phyloP scores from a whole-genome alignment of 2,797 vertebrate genomes.

The Cuniculus paca region DNA sequence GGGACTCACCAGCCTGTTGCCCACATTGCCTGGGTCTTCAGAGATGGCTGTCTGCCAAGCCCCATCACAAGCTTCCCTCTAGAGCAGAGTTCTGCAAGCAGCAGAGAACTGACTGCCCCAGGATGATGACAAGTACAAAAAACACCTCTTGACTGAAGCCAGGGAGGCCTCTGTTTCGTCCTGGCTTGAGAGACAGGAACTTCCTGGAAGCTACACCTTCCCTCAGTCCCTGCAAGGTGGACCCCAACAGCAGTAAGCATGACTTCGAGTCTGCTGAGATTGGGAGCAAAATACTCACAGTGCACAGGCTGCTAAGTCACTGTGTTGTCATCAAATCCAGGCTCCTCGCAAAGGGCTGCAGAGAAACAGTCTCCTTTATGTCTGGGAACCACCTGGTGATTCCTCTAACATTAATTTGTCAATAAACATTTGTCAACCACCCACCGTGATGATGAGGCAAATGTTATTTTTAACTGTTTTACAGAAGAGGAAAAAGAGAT shows the following conservation, averaged over 20 bases:
- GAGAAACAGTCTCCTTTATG: neutral
- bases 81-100: constrained; percentile 37
- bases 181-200: neutral
- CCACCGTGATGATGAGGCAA: neutral
- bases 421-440: neutral
- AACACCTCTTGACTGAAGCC: neutral
- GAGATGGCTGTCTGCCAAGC: neutral
- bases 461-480: constrained; percentile 64
- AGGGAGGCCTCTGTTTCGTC: neutral
- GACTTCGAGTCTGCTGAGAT: neutral
- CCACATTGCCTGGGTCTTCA: constrained; percentile 2
- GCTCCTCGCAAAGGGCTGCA: neutral
- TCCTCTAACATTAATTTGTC: neutral
- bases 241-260: no score
- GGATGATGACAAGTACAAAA: neutral
- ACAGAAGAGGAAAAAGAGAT: constrained; percentile 51
- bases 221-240: neutral
- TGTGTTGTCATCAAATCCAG: accelerated
- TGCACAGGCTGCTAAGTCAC: neutral
- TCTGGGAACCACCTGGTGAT: neutral
- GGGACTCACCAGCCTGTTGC: neutral
- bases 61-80: neutral
- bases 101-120: neutral
- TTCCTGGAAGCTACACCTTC: constrained; percentile 44
- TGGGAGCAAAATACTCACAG: neutral